Base-by-base conservation (phyloP, 1,140 invertebrate species). In the Sitodiplosis mosellana region DNA sequence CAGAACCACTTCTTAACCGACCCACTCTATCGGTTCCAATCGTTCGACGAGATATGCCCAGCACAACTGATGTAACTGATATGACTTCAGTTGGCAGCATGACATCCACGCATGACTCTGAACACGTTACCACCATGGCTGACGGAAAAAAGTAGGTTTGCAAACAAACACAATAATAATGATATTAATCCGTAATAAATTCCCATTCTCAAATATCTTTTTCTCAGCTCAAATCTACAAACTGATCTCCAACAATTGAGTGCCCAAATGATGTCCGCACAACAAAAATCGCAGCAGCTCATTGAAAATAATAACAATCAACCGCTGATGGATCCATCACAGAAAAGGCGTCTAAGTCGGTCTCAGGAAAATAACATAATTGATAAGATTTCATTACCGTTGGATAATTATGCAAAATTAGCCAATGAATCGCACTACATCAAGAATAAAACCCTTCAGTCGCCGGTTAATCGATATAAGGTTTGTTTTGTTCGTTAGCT, bases 41-140 rank as follows among this genome's bases (percentile, higher is more conserved):
- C 1, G 60, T 63, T 33, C 48, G 60, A 12, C 51, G 61, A 0
- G 62, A 64, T 43, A 57, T 64, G 57, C 61, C 62, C 12, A 64
- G 62, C 47, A 61, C 61, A 10, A 64, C 62, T 60, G 61, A 63
- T 62, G 57, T 64, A 54, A 64, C 62, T 36, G 62, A 64, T 49
- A 50, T 64, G 51, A 64, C 62, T 44, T 62, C 60, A 12, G 59
- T 64, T 45, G 62, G 64, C 49, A 64, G 62, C 46, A 56, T 63
- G 6, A 63, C 60, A 27, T 64, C 62, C n/a, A 63, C 60, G 1
- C 62, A 64, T 46, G 62, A 59, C 19, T n/a, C 22, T 8, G 40
- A 48, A 2, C 34, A 43, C 21, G 19, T 27, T 18, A 14, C 37
- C 7, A 27, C 27, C 27, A 48, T 40, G 33, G 19, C 47, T 2